phyloP scores from a whole-genome alignment of 2,113 vertebrate genomes.

The Malurus cyaneus region DNA sequence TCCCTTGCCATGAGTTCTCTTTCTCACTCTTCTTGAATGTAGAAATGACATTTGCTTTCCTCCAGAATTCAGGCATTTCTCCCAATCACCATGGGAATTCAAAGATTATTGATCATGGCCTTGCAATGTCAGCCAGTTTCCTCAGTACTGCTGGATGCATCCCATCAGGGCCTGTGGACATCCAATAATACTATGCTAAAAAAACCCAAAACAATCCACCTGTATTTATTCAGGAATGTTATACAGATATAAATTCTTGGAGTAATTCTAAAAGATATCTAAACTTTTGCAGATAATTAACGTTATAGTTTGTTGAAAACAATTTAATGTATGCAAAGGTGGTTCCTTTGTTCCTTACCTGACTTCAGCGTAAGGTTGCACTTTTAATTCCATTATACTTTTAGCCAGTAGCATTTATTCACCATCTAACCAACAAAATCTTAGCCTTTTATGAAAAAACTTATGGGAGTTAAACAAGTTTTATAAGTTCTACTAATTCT shows the following conservation, averaged over 20 bases:
- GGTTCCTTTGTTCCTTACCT: background rate
- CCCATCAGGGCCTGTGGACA: background rate
- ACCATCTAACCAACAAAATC: conserved; percentile 7
- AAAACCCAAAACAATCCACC: fast-evolving
- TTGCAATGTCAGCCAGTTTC: background rate
- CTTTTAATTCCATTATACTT: background rate
- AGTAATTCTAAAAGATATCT: background rate
- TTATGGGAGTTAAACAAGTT: background rate
- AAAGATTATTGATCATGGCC: background rate
- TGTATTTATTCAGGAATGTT: background rate
- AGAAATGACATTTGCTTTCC: background rate
- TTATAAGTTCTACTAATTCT: conserved; percentile 49
- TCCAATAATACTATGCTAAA: background rate
- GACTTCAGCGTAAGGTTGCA: background rate
- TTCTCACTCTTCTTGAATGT: background rate
- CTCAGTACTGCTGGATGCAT: background rate
- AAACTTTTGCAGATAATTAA: background rate
- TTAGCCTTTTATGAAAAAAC: conserved; percentile 36
- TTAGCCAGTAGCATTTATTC: conserved; percentile 6
- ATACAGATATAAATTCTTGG: background rate
- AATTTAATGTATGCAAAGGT: background rate
- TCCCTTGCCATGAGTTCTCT: background rate
- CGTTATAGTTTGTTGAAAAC: background rate
- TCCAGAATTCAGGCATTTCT: background rate
- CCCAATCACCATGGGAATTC: background rate